These are phyloP conservation scores for Andricus grossulariae DNA, from an alignment of 1,140 invertebrate species.

Conservation along the genomic window DNA sequence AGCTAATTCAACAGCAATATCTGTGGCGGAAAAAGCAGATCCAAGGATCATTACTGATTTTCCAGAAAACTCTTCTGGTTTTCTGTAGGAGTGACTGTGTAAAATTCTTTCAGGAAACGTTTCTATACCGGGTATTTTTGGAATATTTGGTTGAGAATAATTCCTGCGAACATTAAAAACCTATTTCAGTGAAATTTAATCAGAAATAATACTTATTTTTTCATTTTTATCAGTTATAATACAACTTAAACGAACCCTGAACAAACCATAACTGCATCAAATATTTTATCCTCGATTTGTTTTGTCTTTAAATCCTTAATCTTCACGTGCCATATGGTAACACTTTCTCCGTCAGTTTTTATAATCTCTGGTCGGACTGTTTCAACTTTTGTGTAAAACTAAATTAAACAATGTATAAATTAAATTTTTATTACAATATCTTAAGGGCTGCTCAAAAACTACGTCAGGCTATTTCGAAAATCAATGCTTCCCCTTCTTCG, in stretches of 20 bases:
- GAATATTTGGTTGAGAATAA: slow-evolving; percentile 80
- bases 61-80: slow-evolving; percentile 75
- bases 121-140: slow-evolving; percentile 77
- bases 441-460: no score
- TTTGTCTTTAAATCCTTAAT: slow-evolving; percentile 70
- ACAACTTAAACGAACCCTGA: slow-evolving; percentile 76
- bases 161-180: slow-evolving; percentile 75
- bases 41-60: slow-evolving; percentile 82
- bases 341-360: slow-evolving; percentile 36
- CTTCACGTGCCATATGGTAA: slow-evolving; percentile 65
- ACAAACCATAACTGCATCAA: slow-evolving; percentile 81
- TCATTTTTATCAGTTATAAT: no score
- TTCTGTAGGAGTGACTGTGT: slow-evolving; percentile 84
- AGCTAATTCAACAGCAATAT: slow-evolving; percentile 80
- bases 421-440: background rate
- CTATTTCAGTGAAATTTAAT: background rate
- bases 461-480: no score
- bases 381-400: slow-evolving; percentile 68
- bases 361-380: slow-evolving; percentile 55
- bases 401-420: slow-evolving; percentile 32
- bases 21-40: slow-evolving; percentile 81
- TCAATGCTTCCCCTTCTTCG: no score
- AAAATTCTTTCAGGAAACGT: slow-evolving; percentile 79
- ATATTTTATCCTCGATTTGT: slow-evolving; percentile 60
- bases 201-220: background rate